Evolutionary conservation across 2,888 invertebrate species (phyloP), one percentile per base, ranked within the genome.

Genomic region (Luperina testacea): DNA sequence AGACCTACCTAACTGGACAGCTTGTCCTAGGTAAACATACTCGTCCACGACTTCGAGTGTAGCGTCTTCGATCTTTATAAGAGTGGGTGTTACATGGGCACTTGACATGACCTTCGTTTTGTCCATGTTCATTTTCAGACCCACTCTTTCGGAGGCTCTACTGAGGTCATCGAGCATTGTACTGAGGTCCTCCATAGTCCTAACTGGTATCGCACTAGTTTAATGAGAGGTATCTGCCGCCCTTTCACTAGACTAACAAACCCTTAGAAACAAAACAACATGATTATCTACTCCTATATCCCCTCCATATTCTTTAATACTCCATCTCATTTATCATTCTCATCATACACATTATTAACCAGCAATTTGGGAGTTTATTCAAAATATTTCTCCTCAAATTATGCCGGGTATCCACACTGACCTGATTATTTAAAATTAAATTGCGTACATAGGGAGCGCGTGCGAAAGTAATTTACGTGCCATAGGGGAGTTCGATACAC

Each of bases 361-460:
- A 82, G 27, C 63, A 82, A 72, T 59, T 76, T 82, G 51, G 61
- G 63, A 65, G 24, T 72, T 70, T 65, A 69, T 74, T 59, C 71
- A 65, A 51, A 72, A 72, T 72, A 64, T 77, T 74, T 75, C 74
- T 64, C 27, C 63, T 63, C 65, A 38, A 63, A 79, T 84, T 81
- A 72, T 84, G 68, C 82, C 51, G 59, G 59, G 32, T 53, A 75
- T 61, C 67, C 75, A 72, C 20, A 72, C 63, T 77, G 87, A 74
- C 77, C 70, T 79, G 71, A 87, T 85, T 80, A 78, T 87, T 82
- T 85, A 78, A 89, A 81, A 89, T 89, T 85, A 87, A 87, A 83
- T 38, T 6, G 6, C 38, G 38, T 79, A 83, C 76, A 68, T 57
- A 78, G 70, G 64, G 72, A 74, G 53, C 20, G 76, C 76, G 79